Evolutionary conservation across 2,888 invertebrate genomes (phyloP).

Genomic region (Calliphora vomitoria): DNA sequence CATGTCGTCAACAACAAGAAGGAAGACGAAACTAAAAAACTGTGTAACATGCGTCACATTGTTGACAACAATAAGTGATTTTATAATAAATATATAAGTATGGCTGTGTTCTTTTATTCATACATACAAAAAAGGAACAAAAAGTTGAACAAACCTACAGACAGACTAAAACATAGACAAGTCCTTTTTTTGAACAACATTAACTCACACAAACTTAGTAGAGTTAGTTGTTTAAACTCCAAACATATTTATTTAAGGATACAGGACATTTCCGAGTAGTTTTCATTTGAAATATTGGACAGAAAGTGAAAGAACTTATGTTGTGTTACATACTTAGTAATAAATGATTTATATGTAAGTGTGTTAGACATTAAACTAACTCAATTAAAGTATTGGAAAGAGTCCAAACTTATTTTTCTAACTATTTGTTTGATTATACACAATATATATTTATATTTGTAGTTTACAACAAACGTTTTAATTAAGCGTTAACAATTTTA

Average conservation of each 20-base stretch:
- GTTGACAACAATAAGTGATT: slow-evolving; percentile 68
- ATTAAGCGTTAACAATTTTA: background rate
- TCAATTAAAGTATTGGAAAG: background rate
- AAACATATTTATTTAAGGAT: background rate
- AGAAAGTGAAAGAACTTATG: too few relatives aligned
- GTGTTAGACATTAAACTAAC: background rate
- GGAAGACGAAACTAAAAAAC: slow-evolving; percentile 31
- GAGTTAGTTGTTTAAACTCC: background rate
- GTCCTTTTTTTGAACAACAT: background rate
- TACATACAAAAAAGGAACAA: background rate
- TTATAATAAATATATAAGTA: slow-evolving; percentile 52
- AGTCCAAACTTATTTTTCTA: background rate
- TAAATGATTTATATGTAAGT: too few relatives aligned
- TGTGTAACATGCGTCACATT: slow-evolving; percentile 63
- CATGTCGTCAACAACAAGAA: slow-evolving; percentile 7
- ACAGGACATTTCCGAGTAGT: background rate
- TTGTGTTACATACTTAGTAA: too few relatives aligned
- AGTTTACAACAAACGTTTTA: background rate
- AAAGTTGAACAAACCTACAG: background rate
- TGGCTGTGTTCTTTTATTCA: slow-evolving; percentile 15
- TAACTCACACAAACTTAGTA: too few relatives aligned
- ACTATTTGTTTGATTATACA: background rate
- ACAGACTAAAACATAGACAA: slow-evolving; percentile 9
- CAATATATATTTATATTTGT: background rate
- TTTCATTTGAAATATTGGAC: background rate